Evolutionary conservation across 2,888 invertebrate species (phyloP), one percentile per base, ranked within the genome.

Genomic region (Notodonta dromedarius): DNA sequence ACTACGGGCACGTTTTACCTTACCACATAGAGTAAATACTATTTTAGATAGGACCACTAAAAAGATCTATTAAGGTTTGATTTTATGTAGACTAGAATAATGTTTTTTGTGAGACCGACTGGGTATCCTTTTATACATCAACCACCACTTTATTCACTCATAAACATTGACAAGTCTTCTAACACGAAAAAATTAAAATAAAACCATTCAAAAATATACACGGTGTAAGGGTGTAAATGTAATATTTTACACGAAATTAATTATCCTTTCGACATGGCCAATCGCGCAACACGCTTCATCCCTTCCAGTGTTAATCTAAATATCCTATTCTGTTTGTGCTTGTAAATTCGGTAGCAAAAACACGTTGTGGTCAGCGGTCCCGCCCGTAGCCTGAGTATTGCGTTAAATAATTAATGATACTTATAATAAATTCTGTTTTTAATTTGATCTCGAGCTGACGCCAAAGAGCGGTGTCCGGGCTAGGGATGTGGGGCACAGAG

Each of bases 351-450:
- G 77, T 70, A 76, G 84, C 88, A 88, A 90, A 90, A 89, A 89
- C 87, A 84, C 77, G 80, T 70, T 66, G 90, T 80, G 91, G 90
- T 89, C 85, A 84, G 75, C 78, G 75, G 65, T 64, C 73, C 79
- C 76, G 61, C 63, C 73, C 77, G 71, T 72, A 66, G 69, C 69
- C 76, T 76, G 62, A 63, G 85, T 81, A 86, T 88, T 89, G 84
- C 86, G 80, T 87, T 91, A 81, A 90, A 91, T 92, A 87, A 89
- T 91, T 89, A 88, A 92, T 86, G 84, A 82, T 83, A 83, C 85
- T 87, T 88, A 89, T 93, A 87, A 91, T 87, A 87, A 87, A 93
- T 92, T 93, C 91, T 78, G 89, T 91, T 93, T 92, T 91, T 90
- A 91, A 91, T 92, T 90, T 88, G 82, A 86, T 87, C 82, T 81